Base-by-base conservation (phyloP, 2,888 invertebrate genomes). In the Ceramica pisi region DNA sequence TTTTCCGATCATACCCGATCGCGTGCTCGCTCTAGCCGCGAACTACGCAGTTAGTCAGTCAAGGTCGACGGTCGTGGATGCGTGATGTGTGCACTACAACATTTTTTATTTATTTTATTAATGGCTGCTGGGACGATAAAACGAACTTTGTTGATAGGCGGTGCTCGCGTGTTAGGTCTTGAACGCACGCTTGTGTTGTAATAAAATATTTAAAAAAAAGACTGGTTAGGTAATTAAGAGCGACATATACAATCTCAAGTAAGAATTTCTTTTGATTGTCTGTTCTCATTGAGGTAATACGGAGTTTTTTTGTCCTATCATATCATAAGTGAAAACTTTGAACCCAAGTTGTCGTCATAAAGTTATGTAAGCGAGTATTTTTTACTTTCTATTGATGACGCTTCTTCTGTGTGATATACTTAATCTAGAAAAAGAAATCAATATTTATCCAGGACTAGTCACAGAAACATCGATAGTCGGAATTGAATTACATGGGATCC, bases 41-140 rank as follows among this genome's bases (percentile, higher is more conserved):
- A 78, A 85, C 75, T 83, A 86, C 84, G 86, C 84, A 84, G 83
- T 85, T 57, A 26, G 31, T 60, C 21, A 74, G 68, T 64, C 83
- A 86, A 86, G 83, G 86, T 71, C 80, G 59, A 19, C 35, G 56
- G 16, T 70, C 65, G 68, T 76, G 65, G 44, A 63, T 53, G 72
- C 69, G 78, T 78, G 81, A 68, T 80, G 74, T 81, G 75, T 78
- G 73, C 78, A 83, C 66, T 73, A 82, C 68, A 75, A 64, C 67
- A 64, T 69, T 81, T 71, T 72, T 77, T 82, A 78, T 83, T 77
- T 82, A 75, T 80, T 84, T 81, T 84, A 65, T 78, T 78, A 78
- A 77, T 76, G 71, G 80, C 63, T 50, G 67, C 62, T 59, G 66
- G 21, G 56, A 68, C 75, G 75, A 78, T 78, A 78, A 78, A 79